Evolutionary conservation across 2,113 vertebrate species (phyloP).

Genomic region (Myotis lucifugus): DNA sequence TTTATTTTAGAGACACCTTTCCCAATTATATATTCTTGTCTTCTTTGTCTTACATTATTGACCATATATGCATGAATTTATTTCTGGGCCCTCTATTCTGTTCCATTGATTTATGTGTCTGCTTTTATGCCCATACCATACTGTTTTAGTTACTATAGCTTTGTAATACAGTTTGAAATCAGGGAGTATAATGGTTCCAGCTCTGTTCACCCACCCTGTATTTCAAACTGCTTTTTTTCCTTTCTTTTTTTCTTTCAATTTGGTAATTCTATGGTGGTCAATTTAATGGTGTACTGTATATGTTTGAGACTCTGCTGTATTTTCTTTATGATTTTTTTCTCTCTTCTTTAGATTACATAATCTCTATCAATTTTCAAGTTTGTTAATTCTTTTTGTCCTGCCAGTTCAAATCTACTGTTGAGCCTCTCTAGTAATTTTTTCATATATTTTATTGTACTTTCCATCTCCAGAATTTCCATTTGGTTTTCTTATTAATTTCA

Average conservation of each 20-base stretch:
- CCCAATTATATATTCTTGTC: not conserved
- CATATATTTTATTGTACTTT: not conserved
- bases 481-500: slow-evolving; percentile 9
- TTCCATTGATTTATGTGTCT: not conserved
- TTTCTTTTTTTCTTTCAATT: not conserved
- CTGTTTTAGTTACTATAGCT: not conserved
- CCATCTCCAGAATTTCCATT: not conserved
- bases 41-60: not conserved
- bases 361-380: not conserved
- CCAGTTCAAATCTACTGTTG: not conserved
- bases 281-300: not conserved
- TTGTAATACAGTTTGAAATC: not conserved
- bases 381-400: not conserved
- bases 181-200: not conserved
- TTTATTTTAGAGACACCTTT: not conserved
- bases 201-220: not conserved
- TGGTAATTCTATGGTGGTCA: not conserved
- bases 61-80: not conserved
- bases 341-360: not conserved
- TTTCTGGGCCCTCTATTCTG: not conserved
- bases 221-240: not conserved
- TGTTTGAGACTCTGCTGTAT: not conserved
- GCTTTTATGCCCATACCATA: not conserved
- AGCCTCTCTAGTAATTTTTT: not conserved
- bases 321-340: not conserved